Conservation (phyloP, 2,113 vertebrate genomes). For the Campylomormyrus tamandua region DNA sequence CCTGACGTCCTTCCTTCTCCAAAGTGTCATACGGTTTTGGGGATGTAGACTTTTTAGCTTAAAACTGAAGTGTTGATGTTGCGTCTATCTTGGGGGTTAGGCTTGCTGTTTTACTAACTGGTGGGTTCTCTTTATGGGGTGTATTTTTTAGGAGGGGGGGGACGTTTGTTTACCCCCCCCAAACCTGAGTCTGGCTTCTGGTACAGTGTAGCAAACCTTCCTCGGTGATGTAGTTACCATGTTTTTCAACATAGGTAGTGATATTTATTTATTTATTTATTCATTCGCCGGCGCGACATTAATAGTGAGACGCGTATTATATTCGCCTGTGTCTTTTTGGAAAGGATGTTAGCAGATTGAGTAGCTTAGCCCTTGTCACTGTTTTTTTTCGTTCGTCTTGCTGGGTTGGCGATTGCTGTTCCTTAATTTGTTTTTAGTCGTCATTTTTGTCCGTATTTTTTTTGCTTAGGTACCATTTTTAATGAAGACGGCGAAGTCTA, state of each 20-base stretch:
- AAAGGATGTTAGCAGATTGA: neutral
- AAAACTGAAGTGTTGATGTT: conserved; percentile 16
- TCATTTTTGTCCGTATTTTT: neutral
- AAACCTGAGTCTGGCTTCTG: conserved; percentile 4
- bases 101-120: neutral
- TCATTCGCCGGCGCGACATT: conserved; percentile 15
- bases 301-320: neutral
- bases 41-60: conserved; percentile 22
- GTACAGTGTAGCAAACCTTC: neutral
- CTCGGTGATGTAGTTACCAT: conserved; percentile 12
- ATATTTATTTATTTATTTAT: conserved; percentile 23
- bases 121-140: neutral
- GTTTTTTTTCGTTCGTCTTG: conserved; percentile 1
- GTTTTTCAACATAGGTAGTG: neutral
- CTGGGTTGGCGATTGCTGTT: neutral
- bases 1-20: conserved; percentile 42
- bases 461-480: neutral
- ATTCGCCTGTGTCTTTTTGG: neutral
- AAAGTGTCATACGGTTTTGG: conserved; percentile 30
- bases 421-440: neutral
- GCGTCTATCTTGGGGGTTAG: conserved; percentile 17
- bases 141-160: conserved; percentile 10
- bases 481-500: neutral
- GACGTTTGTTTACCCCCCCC: conserved; percentile 20
- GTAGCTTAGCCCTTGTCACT: neutral